These are phyloP conservation scores for Labeo catla DNA, from an alignment of 2,113 vertebrate genomes.

Conservation along the genomic window DNA sequence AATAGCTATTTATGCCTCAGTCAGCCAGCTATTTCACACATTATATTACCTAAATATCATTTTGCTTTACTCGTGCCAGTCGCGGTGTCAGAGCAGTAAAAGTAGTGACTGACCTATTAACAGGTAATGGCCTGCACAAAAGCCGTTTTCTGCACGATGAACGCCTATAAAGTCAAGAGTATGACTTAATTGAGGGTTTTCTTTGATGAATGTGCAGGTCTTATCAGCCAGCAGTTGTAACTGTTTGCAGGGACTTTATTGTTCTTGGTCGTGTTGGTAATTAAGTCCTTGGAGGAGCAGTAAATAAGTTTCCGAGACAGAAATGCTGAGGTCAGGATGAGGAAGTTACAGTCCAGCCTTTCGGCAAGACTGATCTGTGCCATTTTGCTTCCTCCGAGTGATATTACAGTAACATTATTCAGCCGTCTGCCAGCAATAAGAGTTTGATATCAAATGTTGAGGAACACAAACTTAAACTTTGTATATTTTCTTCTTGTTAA, in stretches of 20 bases:
- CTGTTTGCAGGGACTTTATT: constrained; percentile 56
- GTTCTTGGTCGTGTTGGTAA: constrained; percentile 54
- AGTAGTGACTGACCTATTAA: constrained; percentile 49
- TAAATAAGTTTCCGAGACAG: constrained; percentile 56
- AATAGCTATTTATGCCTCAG: neutral
- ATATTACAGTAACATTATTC: neutral
- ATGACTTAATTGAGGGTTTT: constrained; percentile 43
- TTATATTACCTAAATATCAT: constrained; percentile 30
- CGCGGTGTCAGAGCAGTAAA: constrained; percentile 25
- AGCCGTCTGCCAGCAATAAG: neutral
- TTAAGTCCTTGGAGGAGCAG: constrained; percentile 52
- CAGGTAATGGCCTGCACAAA: constrained; percentile 50
- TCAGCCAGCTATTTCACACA: constrained; percentile 16
- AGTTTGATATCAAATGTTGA: neutral
- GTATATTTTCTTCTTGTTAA: constrained; percentile 2
- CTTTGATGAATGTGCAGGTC: constrained; percentile 52
- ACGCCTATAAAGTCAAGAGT: constrained; percentile 50
- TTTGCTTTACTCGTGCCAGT: constrained; percentile 28
- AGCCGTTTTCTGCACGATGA: constrained; percentile 45
- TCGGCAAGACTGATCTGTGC: neutral
- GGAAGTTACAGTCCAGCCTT: neutral
- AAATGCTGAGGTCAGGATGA: constrained; percentile 31
- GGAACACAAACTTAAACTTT: neutral
- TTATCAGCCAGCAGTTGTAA: constrained; percentile 40
- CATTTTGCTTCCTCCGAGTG: neutral